Evolutionary conservation across 2,113 vertebrate species (phyloP), one percentile per base, ranked within the genome.

Genomic region (Piaya cayana): DNA sequence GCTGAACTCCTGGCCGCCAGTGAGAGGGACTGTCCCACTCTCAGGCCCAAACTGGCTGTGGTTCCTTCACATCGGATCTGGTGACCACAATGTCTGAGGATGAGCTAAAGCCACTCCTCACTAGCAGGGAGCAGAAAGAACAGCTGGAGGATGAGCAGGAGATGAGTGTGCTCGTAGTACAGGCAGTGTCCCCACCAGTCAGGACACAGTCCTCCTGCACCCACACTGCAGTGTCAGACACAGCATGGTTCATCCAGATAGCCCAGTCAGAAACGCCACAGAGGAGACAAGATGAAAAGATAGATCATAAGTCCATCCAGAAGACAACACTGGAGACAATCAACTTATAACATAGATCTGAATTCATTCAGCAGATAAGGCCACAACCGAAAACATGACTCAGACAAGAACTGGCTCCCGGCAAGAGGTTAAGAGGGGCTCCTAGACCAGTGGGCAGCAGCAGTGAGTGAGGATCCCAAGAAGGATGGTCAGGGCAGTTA

Each of bases 11-110:
- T 26, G 37, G 25, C 6, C 83, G 34, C 15, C 45, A 26, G 26
- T 6, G 7, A 79, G 7, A 63, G 52, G 15, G 20, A 53, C 15
- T 62, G 10, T 78, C 52, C 52, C 34, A 21, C 6, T 37, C 43
- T 55, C 43, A 47, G 43, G n/a, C 52, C 29, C 25, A 27, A 15
- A 10, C 4, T 37, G 16, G 15, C 15, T 42, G 6, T 8, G 43
- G 6, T 79, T 43, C 34, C 19, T 55, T 76, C 58, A 67, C 17
- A 26, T 16, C 11, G 6, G 34, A 6, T 6, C 26, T 67, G 37
- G 16, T 43, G 42, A 32, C 45, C 1, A 0, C 2, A 1, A 37
- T 30, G 26, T 22, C 34, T 43, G 15, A 39, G 9, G 4, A 1
- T 12, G 9, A 53, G 27, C 45, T 64, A 16, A 63, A 77, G 32